Evolutionary conservation across 2,888 invertebrate genomes (phyloP).

Genomic region (Rotaria macrura): DNA sequence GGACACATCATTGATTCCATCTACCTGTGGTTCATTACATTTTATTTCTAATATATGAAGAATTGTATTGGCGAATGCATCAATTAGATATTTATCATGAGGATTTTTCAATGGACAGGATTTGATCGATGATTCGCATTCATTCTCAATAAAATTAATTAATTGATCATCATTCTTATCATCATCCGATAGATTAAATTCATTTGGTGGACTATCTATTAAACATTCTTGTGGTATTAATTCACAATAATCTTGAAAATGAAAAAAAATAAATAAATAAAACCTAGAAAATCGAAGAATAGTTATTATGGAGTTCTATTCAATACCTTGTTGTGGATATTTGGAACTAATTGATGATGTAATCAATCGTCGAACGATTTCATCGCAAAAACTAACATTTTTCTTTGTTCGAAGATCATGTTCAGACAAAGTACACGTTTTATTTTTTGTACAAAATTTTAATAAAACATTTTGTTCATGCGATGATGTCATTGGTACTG

Average conservation of each 20-base stretch:
- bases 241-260: neutral
- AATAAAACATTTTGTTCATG: neutral
- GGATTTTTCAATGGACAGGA: neutral
- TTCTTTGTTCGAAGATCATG: neutral
- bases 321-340: neutral
- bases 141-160: neutral
- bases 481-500: neutral
- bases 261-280: no score
- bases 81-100: neutral
- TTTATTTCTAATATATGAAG: conserved; percentile 17
- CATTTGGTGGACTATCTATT: neutral
- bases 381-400: neutral
- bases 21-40: neutral
- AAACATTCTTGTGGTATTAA: neutral
- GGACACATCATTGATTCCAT: no score
- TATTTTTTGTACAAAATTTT: neutral
- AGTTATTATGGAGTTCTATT: neutral
- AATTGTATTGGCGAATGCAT: neutral
- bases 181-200: conserved; percentile 14
- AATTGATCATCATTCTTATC: neutral
- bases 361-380: neutral
- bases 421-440: neutral
- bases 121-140: neutral
- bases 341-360: conserved; percentile 10
- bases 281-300: no score